Percentiles rank a stretch among this genome's conserved stretches.
Conservation (phyloP, 2,888 invertebrate species). For the Lochmaea capreae region DNA sequence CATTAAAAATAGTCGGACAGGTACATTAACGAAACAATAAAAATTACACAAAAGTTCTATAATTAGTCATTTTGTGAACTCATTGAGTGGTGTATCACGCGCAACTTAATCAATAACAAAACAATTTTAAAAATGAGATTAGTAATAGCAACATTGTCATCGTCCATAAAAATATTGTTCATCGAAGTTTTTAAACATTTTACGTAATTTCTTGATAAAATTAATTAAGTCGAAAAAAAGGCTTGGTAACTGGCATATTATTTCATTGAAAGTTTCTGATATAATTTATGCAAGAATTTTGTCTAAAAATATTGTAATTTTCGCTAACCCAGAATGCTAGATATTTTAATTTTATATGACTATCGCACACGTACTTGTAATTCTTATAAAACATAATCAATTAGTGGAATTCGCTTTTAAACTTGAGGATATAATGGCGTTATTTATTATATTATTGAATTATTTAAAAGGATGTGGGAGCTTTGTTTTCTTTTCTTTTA, state of each 20-base stretch:
- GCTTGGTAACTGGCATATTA: background rate
- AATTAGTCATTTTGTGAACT: too few relatives aligned
- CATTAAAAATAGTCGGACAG: too few relatives aligned
- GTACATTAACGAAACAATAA: too few relatives aligned
- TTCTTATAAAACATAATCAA: background rate
- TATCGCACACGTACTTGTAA: background rate
- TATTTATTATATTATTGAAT: background rate
- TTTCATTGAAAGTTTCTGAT: background rate
- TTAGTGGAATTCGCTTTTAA: background rate
- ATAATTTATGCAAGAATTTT: conserved; percentile 2
- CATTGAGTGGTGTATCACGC: too few relatives aligned
- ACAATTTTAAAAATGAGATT: too few relatives aligned
- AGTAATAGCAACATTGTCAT: too few relatives aligned
- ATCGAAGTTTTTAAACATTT: too few relatives aligned
- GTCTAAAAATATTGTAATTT: background rate
- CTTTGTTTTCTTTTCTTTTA: background rate
- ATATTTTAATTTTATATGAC: background rate
- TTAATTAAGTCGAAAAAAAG: background rate
- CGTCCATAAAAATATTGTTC: too few relatives aligned
- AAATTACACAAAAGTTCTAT: too few relatives aligned
- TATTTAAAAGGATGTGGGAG: conserved; percentile 7
- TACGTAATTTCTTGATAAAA: background rate
- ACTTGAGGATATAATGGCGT: background rate
- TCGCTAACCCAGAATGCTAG: background rate
- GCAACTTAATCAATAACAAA: too few relatives aligned